phyloP scores from a whole-genome alignment of 2,888 invertebrate species.

The Fabriciana adippe region DNA sequence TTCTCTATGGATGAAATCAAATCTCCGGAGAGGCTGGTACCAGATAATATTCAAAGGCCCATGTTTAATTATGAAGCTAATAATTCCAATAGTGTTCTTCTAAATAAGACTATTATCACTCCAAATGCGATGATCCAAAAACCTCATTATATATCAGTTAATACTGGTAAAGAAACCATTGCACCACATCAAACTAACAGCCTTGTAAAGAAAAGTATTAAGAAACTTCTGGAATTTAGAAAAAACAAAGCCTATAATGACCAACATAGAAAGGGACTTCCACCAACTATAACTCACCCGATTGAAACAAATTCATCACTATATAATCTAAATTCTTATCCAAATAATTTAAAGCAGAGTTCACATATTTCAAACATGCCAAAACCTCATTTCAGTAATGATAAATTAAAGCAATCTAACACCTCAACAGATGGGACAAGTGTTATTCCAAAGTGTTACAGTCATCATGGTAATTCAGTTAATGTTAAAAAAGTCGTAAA shows the following conservation, averaged over 20 bases:
- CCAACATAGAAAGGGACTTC: slow-evolving; percentile 17
- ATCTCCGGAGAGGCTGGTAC: slow-evolving; percentile 50
- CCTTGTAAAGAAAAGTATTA: slow-evolving; percentile 54
- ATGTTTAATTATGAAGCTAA: background rate
- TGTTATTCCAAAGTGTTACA: slow-evolving; percentile 39
- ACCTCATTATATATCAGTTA: background rate
- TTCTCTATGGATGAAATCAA: slow-evolving; percentile 66
- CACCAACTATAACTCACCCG: background rate
- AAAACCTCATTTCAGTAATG: slow-evolving; percentile 51
- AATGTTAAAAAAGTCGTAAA: slow-evolving; percentile 1
- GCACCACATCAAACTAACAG: slow-evolving; percentile 5
- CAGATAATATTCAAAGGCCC: slow-evolving; percentile 24
- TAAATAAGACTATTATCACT: slow-evolving; percentile 7
- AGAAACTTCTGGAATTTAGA: slow-evolving; percentile 60
- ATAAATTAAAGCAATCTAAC: slow-evolving; percentile 48
- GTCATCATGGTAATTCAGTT: background rate
- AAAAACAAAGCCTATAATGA: slow-evolving; percentile 47
- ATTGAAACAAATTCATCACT: background rate
- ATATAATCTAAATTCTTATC: background rate
- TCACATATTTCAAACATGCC: slow-evolving; percentile 44
- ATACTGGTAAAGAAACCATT: background rate
- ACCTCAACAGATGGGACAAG: slow-evolving; percentile 46
- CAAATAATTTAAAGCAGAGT: slow-evolving; percentile 11
- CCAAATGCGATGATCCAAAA: background rate
- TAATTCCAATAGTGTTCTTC: slow-evolving; percentile 6